Evolutionary conservation across 2,888 invertebrate species (phyloP).

Genomic region (Omphaloscelis lunosa): DNA sequence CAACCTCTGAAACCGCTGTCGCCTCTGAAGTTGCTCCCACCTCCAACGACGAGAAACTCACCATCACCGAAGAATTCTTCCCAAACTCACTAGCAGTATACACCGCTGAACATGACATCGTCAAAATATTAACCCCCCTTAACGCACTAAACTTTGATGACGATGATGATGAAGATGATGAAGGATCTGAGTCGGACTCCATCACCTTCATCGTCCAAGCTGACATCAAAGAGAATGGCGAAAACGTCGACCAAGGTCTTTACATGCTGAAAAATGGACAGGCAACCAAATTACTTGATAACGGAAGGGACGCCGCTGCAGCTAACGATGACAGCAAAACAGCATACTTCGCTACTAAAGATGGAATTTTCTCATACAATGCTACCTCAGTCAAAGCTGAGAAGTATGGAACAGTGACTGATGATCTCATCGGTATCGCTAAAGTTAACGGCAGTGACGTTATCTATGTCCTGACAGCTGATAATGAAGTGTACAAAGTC

Average conservation of each 20-base stretch:
- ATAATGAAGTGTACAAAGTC: conserved; percentile 78
- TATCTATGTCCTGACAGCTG: conserved; percentile 79
- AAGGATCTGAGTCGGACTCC: conserved; percentile 10
- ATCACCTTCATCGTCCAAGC: conserved; percentile 72
- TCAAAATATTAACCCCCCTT: conserved; percentile 72
- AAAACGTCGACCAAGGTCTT: conserved; percentile 71
- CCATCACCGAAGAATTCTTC: conserved; percentile 68
- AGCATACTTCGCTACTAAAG: conserved; percentile 76
- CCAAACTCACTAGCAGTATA: conserved; percentile 65
- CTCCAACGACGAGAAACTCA: conserved; percentile 60
- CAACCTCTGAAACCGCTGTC: conserved; percentile 53
- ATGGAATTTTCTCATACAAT: conserved; percentile 77
- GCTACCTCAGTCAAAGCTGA: conserved; percentile 66
- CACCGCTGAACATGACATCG: conserved; percentile 70
- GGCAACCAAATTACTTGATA: conserved; percentile 72
- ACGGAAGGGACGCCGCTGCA: conserved; percentile 74
- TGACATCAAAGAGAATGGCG: conserved; percentile 65
- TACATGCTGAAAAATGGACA: conserved; percentile 66
- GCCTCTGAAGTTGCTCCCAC: conserved; percentile 53
- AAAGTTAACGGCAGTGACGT: conserved; percentile 73
- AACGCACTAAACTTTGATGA: conserved; percentile 72
- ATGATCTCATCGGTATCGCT: conserved; percentile 75
- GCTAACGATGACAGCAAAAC: conserved; percentile 69
- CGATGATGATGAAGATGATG: conserved; percentile 53
- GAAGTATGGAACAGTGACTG: conserved; percentile 78